Base-by-base conservation (phyloP, 1,140 invertebrate genomes). In the Carcinoscorpius rotundicauda region DNA sequence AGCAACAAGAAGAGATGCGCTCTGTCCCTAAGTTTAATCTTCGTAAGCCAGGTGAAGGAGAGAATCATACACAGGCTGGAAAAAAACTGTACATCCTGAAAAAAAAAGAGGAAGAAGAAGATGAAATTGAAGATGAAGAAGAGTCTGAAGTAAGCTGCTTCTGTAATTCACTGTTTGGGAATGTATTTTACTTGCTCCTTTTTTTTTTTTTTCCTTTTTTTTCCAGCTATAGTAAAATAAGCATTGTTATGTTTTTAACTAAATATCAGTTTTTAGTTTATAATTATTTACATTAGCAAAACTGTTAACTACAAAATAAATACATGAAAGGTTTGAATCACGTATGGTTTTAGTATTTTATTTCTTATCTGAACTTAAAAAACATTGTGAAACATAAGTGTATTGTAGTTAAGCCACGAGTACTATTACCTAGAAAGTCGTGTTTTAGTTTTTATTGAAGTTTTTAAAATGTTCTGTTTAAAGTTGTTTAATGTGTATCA, bases 11-110 rank as follows among this genome's bases (percentile, higher is more conserved):
- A 82, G 57, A 88, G 87, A 68, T 73, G 5, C 68, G 72, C 52
- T 55, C 62, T 59, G 62, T 68, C 73, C 91, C 91, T 50, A 85
- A 86, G 69, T 95, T 88, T 74, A 95, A 96, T 77, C 78, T 93
- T 69, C 84, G 92, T 65, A 93, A 93, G 78, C 88, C 92, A 64
- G 91, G 91, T 57, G 91, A 96, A 80, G 92, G 92, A 53, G 91
- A 94, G 75, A 90, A 93, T 76, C 81, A 86, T 58, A 84, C 86
- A 59, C 89, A 92, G 76, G 94, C 91, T 91, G 93, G 94, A 77
- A 94, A 94, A 72, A 89, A 93, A 82, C 88, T 89, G 70, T 83
- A 85, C 71, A 78, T 91, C 58, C 85, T 88, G 73, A 89, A 88
- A 76, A 90, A 90, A 76, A 86, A 87, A 74, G 84, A 86, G 64